Conservation (phyloP, 2,888 invertebrate genomes). For the Mythimna loreyi region DNA sequence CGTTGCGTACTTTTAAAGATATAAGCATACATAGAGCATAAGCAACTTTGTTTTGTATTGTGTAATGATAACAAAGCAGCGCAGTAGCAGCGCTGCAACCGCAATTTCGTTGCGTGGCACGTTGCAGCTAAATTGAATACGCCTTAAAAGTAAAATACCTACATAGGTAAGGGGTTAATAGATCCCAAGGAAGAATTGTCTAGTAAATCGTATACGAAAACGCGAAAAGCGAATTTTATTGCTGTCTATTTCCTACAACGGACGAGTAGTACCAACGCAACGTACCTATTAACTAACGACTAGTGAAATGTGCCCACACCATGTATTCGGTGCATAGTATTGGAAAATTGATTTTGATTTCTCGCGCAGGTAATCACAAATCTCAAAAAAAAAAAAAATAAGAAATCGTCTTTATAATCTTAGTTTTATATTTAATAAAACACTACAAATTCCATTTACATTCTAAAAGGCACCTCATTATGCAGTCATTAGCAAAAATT, state of each 20-base stretch:
- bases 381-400: background rate
- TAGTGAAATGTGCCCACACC: slow-evolving; percentile 5
- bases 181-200: slow-evolving; percentile 12
- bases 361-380: no score
- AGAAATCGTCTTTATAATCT: background rate
- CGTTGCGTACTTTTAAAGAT: no score
- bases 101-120: no score
- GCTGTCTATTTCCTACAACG: slow-evolving; percentile 36
- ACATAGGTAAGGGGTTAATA: background rate
- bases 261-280: slow-evolving; percentile 5
- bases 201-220: slow-evolving; percentile 13
- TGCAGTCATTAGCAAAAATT: background rate
- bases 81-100: no score
- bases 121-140: no score
- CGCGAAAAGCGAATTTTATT: slow-evolving; percentile 29
- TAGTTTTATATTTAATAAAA: background rate
- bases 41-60: no score
- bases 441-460: background rate
- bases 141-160: slow-evolving; percentile 3
- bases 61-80: no score
- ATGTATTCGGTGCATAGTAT: background rate
- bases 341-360: background rate
- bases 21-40: no score
- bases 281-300: slow-evolving; percentile 24
- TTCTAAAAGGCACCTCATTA: background rate